These are phyloP conservation scores for Hypocryptadius cinnamomeus DNA, from an alignment of 2,113 vertebrate species.

Conservation along the genomic window DNA sequence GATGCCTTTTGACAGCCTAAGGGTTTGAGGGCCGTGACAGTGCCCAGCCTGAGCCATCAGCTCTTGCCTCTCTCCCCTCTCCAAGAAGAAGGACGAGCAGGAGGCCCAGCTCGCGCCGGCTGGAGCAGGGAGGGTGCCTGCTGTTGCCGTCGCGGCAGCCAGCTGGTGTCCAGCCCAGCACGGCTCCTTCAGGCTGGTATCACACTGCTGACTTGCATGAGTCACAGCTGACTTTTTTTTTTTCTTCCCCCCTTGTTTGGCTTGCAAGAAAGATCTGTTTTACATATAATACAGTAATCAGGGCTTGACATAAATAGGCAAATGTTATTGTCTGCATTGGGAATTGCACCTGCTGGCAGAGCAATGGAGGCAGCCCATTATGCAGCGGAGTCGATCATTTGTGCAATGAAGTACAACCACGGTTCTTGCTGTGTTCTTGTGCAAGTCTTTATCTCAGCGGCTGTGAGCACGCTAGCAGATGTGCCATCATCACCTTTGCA, in stretches of 20 bases:
- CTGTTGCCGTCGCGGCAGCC: not conserved
- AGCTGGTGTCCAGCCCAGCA: slow-evolving; percentile 36
- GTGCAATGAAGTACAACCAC: not conserved
- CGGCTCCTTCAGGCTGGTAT: slow-evolving; percentile 4
- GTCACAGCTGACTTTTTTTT: not conserved
- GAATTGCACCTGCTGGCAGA: slow-evolving; percentile 52
- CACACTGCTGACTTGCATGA: not conserved
- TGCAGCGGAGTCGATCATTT: not conserved
- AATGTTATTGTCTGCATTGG: slow-evolving; percentile 22
- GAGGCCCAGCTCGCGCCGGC: not conserved
- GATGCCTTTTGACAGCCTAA: not conserved
- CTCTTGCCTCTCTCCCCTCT: not conserved
- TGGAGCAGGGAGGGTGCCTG: not conserved
- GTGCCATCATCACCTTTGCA: slow-evolving; percentile 4
- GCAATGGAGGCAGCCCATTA: slow-evolving; percentile 25
- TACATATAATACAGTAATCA: slow-evolving; percentile 53
- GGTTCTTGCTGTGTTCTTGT: not conserved
- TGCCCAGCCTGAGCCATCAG: not conserved
- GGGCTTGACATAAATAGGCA: slow-evolving; percentile 47
- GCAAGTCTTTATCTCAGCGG: not conserved
- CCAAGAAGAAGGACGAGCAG: not conserved
- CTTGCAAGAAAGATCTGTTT: slow-evolving; percentile 26
- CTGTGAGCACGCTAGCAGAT: not conserved
- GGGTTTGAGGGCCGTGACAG: not conserved
- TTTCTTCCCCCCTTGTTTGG: not conserved